These are phyloP conservation scores for Phrynosoma platyrhinos DNA, from an alignment of 2,113 vertebrate genomes.

Conservation along the genomic window DNA sequence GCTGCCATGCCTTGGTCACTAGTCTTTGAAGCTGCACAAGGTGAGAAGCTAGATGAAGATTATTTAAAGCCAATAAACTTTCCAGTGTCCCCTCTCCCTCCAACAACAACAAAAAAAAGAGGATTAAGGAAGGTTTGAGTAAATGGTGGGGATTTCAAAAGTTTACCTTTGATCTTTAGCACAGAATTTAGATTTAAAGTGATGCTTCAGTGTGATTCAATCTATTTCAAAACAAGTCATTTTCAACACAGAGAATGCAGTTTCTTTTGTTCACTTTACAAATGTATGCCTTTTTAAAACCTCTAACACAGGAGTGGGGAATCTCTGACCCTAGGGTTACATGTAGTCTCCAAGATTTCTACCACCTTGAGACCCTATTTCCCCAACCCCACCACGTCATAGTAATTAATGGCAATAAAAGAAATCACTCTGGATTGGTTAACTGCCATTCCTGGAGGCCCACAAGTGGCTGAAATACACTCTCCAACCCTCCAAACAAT, in stretches of 20 bases:
- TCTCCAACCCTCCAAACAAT: too few species aligned
- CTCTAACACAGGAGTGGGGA: too few species aligned
- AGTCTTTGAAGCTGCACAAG: conserved; percentile 54
- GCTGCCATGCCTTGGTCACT: conserved; percentile 30
- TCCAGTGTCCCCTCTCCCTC: conserved; percentile 24
- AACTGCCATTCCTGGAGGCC: too few species aligned
- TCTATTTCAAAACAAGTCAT: conserved; percentile 23
- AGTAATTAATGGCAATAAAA: too few species aligned
- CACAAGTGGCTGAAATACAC: too few species aligned
- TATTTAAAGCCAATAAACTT: conserved; percentile 62
- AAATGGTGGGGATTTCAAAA: conserved; percentile 6
- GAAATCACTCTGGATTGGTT: too few species aligned
- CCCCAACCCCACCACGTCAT: too few species aligned
- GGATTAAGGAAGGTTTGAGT: conserved; percentile 29
- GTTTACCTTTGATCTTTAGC: conserved; percentile 38
- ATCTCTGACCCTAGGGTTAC: too few species aligned
- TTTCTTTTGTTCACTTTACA: not conserved
- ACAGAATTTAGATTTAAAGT: conserved; percentile 45
- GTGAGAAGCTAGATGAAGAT: conserved; percentile 62
- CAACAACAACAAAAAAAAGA: conserved; percentile 8
- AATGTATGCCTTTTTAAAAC: too few species aligned
- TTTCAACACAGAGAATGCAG: conserved; percentile 31
- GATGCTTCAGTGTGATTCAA: conserved; percentile 13
- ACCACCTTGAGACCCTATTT: too few species aligned
- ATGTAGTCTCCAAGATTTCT: too few species aligned